phyloP scores from a whole-genome alignment of 2,888 invertebrate species.

The Adineta ricciae region DNA sequence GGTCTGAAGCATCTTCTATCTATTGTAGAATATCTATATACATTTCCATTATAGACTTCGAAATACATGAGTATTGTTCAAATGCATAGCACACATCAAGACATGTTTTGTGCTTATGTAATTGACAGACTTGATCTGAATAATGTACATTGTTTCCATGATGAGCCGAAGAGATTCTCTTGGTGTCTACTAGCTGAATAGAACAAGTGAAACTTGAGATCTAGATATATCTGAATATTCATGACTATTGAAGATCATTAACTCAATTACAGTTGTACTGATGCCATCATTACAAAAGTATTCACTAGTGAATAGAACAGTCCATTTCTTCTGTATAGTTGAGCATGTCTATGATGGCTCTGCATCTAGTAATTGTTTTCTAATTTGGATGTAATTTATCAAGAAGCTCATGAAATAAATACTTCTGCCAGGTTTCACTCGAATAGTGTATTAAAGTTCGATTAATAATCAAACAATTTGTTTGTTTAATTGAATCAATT shows the following conservation, averaged over 20 bases:
- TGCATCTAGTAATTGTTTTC: not conserved
- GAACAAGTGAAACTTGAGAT: not conserved
- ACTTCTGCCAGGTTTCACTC: not conserved
- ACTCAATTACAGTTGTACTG: too few relatives aligned
- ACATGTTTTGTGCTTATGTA: too few relatives aligned
- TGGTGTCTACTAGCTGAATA: too few relatives aligned
- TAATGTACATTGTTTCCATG: too few relatives aligned
- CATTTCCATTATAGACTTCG: too few relatives aligned
- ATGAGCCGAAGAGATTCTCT: too few relatives aligned
- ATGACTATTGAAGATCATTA: not conserved
- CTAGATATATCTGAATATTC: not conserved
- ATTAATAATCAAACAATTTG: not conserved
- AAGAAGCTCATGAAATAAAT: not conserved
- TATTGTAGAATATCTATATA: too few relatives aligned
- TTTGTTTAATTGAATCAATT: too few relatives aligned
- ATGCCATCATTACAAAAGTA: not conserved
- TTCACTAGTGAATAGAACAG: not conserved
- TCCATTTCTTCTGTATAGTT: not conserved
- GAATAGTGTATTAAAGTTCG: not conserved
- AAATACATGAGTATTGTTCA: too few relatives aligned
- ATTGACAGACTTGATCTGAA: too few relatives aligned
- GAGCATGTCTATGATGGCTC: not conserved
- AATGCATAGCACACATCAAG: too few relatives aligned
- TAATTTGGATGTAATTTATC: not conserved
- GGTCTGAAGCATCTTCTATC: too few relatives aligned